These are phyloP conservation scores for Campylomormyrus numenius DNA, from an alignment of 2,113 vertebrate genomes.

Conservation along the genomic window DNA sequence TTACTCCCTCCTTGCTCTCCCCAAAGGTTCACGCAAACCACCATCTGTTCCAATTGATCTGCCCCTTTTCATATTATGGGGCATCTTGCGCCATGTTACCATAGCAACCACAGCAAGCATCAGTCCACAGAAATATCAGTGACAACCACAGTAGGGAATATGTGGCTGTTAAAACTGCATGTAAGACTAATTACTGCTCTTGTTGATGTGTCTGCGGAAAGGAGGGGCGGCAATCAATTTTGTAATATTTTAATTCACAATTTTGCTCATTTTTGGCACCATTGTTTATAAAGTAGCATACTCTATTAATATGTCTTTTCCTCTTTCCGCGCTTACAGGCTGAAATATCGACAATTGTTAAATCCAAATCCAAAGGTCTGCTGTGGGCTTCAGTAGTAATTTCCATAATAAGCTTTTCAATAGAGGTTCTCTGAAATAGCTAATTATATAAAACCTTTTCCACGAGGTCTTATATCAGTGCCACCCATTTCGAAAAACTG, in stretches of 20 bases:
- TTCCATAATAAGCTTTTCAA: neutral
- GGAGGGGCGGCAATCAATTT: neutral
- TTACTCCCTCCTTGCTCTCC: conserved; percentile 3
- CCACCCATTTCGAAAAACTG: neutral
- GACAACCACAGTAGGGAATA: conserved; percentile 7
- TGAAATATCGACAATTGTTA: conserved; percentile 2
- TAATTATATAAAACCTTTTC: conserved; percentile 3
- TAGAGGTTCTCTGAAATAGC: neutral
- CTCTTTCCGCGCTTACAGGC: neutral
- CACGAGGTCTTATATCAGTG: neutral
- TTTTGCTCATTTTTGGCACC: neutral
- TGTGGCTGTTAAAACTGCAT: conserved; percentile 12
- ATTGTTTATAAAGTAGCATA: neutral
- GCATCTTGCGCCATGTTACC: conserved; percentile 26
- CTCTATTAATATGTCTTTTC: neutral
- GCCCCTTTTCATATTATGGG: conserved; percentile 18
- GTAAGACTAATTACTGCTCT: conserved; percentile 7
- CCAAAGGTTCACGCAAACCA: conserved; percentile 19
- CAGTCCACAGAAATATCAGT: conserved; percentile 15
- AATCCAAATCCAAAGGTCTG: neutral
- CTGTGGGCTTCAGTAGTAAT: neutral
- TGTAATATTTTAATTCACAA: neutral
- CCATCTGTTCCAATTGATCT: conserved; percentile 31
- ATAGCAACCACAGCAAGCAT: conserved; percentile 30
- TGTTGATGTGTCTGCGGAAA: neutral